Evolutionary conservation across 2,113 vertebrate genomes (phyloP), one percentile per base, ranked within the genome.

Genomic region (Hippocampus barbouri): DNA sequence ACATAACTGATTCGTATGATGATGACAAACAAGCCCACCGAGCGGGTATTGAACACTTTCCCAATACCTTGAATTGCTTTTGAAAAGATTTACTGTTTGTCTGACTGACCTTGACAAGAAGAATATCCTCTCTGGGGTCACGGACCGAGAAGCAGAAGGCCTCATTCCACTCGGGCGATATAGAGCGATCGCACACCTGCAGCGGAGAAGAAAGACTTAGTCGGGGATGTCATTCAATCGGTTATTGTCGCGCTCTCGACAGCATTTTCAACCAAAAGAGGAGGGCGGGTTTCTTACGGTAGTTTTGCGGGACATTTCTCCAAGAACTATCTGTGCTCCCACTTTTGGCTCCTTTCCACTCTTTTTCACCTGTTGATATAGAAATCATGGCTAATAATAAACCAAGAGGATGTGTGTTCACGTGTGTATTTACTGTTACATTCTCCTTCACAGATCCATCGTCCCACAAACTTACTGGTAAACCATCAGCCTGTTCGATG

Each of bases 131-230:
- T 16, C 91, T 87, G 5, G 95, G 96, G 68, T 92, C 92, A 74
- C 81, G 93, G 85, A 97, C 85, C 80, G 90, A 87, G 80, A 95
- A 97, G 81, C 92, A 90, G 84, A 94, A 94, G 0, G 87, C 90
- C 83, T 98, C 95, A 1, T 94, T 92, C 95, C 95, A 98, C 57
- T 89, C 16, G 3, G 96, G 96, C 1, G 92, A 82, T 9, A 89
- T 66, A 5, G 90, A 91, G 0, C 94, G 93, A 67, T 94, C 61
- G 66, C 91, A 87, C 56, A 93, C 92, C 95, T 96, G 85, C 45
- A 75, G 49, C 40, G 65, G 15, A 61, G 49, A 81, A 1, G 20
- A 9, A 53, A 25, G 57, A 40, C 43, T 25, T 2, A 64, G 57
- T 66, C n/a, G 63, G 0, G n/a, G 23, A 61, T 59, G 41, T 21